Base-by-base conservation (phyloP, 2,797 vertebrate genomes). In the Xyrichtys novacula region DNA sequence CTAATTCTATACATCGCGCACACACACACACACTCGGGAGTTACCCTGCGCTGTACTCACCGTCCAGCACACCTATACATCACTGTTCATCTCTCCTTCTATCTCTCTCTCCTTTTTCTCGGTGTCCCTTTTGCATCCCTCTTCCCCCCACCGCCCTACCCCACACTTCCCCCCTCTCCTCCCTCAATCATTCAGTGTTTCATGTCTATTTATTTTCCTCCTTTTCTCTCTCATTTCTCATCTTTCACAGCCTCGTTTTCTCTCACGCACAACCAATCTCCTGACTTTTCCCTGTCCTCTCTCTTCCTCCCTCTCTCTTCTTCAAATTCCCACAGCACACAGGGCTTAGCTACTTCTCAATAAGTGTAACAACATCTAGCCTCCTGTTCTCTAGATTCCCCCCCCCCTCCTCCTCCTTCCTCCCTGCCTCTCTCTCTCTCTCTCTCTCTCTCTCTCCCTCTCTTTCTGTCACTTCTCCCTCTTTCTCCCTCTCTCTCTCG, bases 41-140 rank as follows among this genome's bases (percentile, higher is more conserved):
- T 44, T 69, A 58, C 59, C 40, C 62, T 4, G 77, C 23, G 48
- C 75, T 64, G 58, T 47, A 71, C 74, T 76, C 31, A 19, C 62
- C 66, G 71, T 54, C 31, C 77, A 12, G 67, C 71, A 58, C 80
- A 78, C 59, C 80, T 56, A 85, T 91, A 84, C 74, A 89, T 90
- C 85, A 85, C 77, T 81, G 75, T 73, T 80, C 78, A 54, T 81
- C 74, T 56, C 38, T 32, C 19, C 34, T 48, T 22, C 54, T 57
- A 55, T 52, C 47, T 50, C 81, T 58, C n/a, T n/a, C n/a, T n/a
- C 10, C 58, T 12, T 20, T 68, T 69, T 64, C 38, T 28, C 25
- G 32, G 65, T 17, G 23, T 74, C 74, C 62, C 48, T 53, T 58
- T 49, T n/a, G n/a, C n/a, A n/a, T n/a, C n/a, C n/a, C n/a, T n/a